Evolutionary conservation across 2,113 vertebrate genomes (phyloP), one percentile per base, ranked within the genome.

Genomic region (Ptychochromis oligacanthus): DNA sequence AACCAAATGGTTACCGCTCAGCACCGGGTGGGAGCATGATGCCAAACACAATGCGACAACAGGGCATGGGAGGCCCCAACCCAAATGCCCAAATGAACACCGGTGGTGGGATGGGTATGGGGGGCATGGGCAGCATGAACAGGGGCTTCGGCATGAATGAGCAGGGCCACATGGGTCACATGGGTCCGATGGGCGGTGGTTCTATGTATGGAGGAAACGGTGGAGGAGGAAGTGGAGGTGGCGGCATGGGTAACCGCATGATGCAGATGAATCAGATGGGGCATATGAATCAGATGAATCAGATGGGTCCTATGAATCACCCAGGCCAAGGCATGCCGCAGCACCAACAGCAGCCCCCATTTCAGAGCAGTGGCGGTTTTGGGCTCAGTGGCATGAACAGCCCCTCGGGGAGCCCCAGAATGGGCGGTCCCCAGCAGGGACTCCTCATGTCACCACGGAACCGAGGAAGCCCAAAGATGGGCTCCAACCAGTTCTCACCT

Each of bases 391-490:
- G 93, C 34, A 97, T 98, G 95, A 98, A 93, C 43, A 99, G 98
- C 78, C 97, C 98, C 1, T 96, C 98, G 0, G 96, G 97, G 31
- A 98, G 97, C 88, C 97, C 98, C 28, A 95, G 97, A 60, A 96
- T 99, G 92, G 95, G 95, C 55, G 95, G 96, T 55, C 95, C 80
- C 86, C 98, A 98, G 77, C 97, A 97, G 84, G 97, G 95, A 75
- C 95, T 99, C 77, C 96, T 99, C 94, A 96, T 98, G 88, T 99
- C 98, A 10, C 97, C 97, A 46, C 95, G 97, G 31, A 97, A 97
- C 93, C 95, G 97, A 77, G 97, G 97, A n/a, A 99, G 98, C 93
- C 98, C 98, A 36, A 99, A 99, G 95, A 97, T 98, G 96, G 97
- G 93, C 31, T 95, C 96, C 46, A 98, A 97, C 90, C 98, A 98